These are phyloP conservation scores for Drosophila nasuta DNA, from an alignment of 1,140 invertebrate genomes.

Conservation along the genomic window DNA sequence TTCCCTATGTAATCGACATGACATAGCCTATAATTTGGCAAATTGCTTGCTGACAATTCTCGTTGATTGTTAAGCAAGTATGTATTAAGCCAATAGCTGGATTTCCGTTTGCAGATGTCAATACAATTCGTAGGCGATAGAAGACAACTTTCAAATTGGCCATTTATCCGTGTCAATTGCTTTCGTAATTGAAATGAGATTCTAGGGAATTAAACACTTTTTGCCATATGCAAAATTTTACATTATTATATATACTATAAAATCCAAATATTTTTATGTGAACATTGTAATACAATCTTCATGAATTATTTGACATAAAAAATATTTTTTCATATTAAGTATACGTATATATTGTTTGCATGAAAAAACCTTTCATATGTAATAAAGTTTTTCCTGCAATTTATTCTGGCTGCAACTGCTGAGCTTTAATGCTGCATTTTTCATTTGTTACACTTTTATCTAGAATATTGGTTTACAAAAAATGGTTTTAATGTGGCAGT, in stretches of 20 bases:
- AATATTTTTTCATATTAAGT: no score
- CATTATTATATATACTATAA: no score
- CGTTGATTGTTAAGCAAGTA: constrained; percentile 13
- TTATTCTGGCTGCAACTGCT: no score
- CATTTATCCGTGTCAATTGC: constrained; percentile 8
- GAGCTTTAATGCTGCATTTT: no score
- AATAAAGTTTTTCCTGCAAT: no score
- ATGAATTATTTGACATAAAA: no score
- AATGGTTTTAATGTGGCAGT: constrained; percentile 9
- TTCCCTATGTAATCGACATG: constrained; percentile 30
- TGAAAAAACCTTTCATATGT: no score
- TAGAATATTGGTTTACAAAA: no score
- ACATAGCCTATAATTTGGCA: constrained; percentile 70
- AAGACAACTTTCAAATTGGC: constrained; percentile 10
- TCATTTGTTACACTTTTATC: no score
- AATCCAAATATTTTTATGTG: no score
- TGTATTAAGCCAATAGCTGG: neutral
- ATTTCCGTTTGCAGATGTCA: constrained; percentile 3
- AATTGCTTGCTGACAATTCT: constrained; percentile 58
- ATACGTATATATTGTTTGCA: no score
- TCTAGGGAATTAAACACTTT: neutral
- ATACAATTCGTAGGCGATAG: neutral
- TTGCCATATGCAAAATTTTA: neutral
- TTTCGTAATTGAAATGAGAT: neutral
- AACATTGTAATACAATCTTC: no score